phyloP scores from a whole-genome alignment of 2,797 vertebrate species.

The Alca torda region DNA sequence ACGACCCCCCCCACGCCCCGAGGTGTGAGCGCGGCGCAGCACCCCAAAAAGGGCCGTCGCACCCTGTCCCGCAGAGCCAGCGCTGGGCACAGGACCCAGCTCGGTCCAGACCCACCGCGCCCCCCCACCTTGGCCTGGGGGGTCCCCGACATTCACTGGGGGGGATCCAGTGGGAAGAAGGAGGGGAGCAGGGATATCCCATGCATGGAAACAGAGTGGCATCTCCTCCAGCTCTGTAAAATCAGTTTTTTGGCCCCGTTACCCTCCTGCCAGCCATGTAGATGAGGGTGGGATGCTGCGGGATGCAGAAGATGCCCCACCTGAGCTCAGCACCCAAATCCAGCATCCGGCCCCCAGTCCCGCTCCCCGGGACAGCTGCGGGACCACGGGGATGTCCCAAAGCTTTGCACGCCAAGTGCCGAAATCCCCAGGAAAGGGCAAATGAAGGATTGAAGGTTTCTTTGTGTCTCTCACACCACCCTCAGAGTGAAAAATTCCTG shows the following conservation, averaged over 20 bases:
- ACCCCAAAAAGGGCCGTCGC: background rate
- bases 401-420: rapidly evolving
- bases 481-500: background rate
- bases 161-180: background rate
- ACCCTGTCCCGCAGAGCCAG: background rate
- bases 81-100: background rate
- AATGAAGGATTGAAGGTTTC: rapidly evolving
- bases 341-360: rapidly evolving
- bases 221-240: background rate
- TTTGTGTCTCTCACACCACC: background rate
- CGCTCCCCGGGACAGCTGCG: rapidly evolving
- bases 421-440: background rate
- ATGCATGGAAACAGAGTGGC: rapidly evolving
- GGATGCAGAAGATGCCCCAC: rapidly evolving
- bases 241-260: rapidly evolving
- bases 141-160: background rate
- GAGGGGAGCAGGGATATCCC: background rate
- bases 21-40: background rate
- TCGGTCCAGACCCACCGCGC: rapidly evolving
- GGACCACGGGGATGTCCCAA: background rate
- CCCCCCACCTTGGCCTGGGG: background rate
- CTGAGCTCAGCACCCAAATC: background rate
- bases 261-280: rapidly evolving
- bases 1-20: rapidly evolving
- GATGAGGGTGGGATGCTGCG: background rate